phyloP scores from a whole-genome alignment of 2,888 invertebrate genomes.

The Drosophila ustulata region DNA sequence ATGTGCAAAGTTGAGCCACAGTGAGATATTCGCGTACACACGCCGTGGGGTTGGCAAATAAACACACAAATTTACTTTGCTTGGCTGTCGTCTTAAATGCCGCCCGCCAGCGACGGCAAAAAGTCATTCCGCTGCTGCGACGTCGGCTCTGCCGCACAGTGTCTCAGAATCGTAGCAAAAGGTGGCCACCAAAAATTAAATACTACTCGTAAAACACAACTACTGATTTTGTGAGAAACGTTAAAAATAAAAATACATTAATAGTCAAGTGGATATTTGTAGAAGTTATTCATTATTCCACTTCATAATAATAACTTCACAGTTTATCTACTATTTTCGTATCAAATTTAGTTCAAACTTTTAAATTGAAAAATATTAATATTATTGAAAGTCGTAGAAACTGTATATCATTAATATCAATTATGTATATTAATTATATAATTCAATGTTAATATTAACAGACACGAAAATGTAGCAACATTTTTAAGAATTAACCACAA shows the following conservation, averaged over 20 bases:
- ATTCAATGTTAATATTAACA: no score
- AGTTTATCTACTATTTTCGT: neutral
- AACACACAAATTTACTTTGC: conserved; percentile 78
- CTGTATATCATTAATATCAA: no score
- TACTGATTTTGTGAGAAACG: neutral
- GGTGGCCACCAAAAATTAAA: neutral
- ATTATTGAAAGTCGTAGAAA: neutral
- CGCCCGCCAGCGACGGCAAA: conserved; percentile 61
- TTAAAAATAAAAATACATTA: no score
- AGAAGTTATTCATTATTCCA: no score
- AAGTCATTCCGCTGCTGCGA: conserved; percentile 60
- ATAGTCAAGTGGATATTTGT: no score
- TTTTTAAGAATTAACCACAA: no score
- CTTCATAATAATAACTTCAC: no score
- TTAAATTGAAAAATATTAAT: no score
- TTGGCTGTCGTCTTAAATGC: conserved; percentile 59
- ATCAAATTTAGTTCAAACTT: neutral
- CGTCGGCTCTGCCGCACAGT: conserved; percentile 40
- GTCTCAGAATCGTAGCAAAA: conserved; percentile 1
- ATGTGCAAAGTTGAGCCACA: conserved; percentile 67
- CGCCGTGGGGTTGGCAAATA: conserved; percentile 75
- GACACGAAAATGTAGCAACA: no score
- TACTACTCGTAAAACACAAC: neutral
- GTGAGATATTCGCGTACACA: conserved; percentile 20
- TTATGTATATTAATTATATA: no score